Base-by-base conservation (phyloP, 2,888 invertebrate genomes). In the Mactromeris polynyma region DNA sequence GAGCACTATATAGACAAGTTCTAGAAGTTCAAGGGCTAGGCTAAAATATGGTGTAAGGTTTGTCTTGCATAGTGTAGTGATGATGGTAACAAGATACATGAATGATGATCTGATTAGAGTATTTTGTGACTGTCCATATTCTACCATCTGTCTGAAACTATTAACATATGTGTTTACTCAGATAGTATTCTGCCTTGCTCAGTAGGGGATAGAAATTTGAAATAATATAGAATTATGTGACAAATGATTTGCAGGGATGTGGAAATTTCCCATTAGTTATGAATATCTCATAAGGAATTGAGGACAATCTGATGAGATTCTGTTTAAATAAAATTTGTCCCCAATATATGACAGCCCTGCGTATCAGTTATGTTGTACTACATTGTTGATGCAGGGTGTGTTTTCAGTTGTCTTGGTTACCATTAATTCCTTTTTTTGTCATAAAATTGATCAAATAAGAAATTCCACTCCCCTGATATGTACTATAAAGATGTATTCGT, bases 61-160 rank as follows among this genome's bases (percentile, higher is more conserved):
- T 64, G 58, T 64, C 58, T 64, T 64, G 58, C 58, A n/a, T 64
- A 64, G 58, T 64, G 26, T 64, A 64, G 58, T 26, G 11, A 51
- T 6, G 19, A 51, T 2, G 58, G 58, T 64, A 26, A 64, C 58
- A 21, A 64, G 26, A 64, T 64, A n/a, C n/a, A 26, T 64, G 58
- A 26, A 46, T 64, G 58, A 46, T 46, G 46, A 46, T 17, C 46
- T 17, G 46, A 46, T 46, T 46, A 46, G 46, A 46, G 46, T 17
- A 46, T 46, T 46, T 17, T 14, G 46, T 46, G 46, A 46, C 46
- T n/a, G n/a, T 0, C n/a, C 58, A 19, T 58, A 19, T 58, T 9
- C 6, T 64, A n/a, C 9, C 26, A 64, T 64, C 58, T 64, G 58
- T 64, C n/a, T 26, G 58, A 26, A 26, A 26, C 58, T 64, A n/a